Evolutionary conservation across 2,888 invertebrate species (phyloP).

Genomic region (Nephrocerus scutellatus): DNA sequence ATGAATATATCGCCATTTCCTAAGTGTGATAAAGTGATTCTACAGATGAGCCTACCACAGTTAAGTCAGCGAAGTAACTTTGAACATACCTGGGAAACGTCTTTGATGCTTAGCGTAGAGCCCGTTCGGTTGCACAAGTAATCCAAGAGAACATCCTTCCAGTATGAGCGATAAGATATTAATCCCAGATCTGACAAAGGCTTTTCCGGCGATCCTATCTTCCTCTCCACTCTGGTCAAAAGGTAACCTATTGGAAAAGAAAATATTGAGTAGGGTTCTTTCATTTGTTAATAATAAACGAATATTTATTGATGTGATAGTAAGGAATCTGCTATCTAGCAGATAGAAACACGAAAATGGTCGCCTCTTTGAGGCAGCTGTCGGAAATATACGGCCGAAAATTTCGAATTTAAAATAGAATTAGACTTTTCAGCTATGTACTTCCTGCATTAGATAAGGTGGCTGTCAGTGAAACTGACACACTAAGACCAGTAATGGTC

Average conservation of each 20-base stretch:
- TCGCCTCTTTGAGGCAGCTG: too few species aligned
- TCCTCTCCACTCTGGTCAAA: slow-evolving; percentile 89
- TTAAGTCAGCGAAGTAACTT: neutral
- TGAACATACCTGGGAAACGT: slow-evolving; percentile 54
- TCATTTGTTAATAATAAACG: slow-evolving; percentile 2
- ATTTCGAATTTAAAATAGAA: too few species aligned
- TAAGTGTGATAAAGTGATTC: slow-evolving; percentile 50
- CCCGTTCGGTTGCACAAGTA: slow-evolving; percentile 85
- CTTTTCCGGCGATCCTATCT: slow-evolving; percentile 98
- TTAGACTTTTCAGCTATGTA: too few species aligned
- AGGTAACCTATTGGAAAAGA: slow-evolving; percentile 70
- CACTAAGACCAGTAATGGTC: too few species aligned
- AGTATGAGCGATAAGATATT: slow-evolving; percentile 96
- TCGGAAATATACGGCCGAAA: too few species aligned
- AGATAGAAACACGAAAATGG: too few species aligned
- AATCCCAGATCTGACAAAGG: slow-evolving; percentile 95
- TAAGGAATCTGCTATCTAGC: too few species aligned
- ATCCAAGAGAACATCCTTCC: slow-evolving; percentile 93
- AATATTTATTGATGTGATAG: slow-evolving; percentile 9
- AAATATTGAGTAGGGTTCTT: too few species aligned
- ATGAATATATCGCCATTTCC: slow-evolving; percentile 93
- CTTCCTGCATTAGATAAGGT: too few species aligned
- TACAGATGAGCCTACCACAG: neutral
- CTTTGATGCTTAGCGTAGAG: slow-evolving; percentile 84
- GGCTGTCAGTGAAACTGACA: too few species aligned